Evolutionary conservation across 2,797 vertebrate genomes (phyloP).

Genomic region (Delichon dasypus): DNA sequence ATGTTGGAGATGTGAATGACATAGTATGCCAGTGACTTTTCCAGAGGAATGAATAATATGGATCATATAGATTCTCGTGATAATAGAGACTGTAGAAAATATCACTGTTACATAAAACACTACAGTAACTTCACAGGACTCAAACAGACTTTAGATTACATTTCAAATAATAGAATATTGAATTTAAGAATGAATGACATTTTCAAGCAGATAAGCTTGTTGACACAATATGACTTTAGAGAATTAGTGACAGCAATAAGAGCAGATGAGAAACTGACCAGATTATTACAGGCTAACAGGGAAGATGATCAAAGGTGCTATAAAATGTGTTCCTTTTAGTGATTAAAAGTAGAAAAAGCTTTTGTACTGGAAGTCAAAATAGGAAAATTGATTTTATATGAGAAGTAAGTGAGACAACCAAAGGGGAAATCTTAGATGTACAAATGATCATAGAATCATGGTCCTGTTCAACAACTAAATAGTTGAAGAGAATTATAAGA

Average conservation of each 20-base stretch:
- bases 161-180: background rate
- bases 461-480: background rate
- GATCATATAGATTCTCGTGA: background rate
- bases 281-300: background rate
- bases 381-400: background rate
- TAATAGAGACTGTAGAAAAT: background rate
- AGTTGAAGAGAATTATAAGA: background rate
- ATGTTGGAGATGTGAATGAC: background rate
- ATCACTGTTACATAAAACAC: background rate
- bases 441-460: background rate
- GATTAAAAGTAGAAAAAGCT: background rate
- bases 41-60: background rate
- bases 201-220: background rate
- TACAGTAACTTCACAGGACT: background rate
- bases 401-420: background rate
- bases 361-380: background rate
- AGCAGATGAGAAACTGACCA: background rate
- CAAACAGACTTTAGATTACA: background rate
- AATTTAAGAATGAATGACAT: background rate
- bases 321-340: background rate
- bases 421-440: background rate
- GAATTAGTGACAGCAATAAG: background rate
- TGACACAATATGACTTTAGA: background rate
- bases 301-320: background rate
- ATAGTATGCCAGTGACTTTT: background rate